A percentile compares a stretch with the other conserved stretches of the same genome.
These are phyloP conservation scores for Euzophera pinguis DNA, from an alignment of 2,888 invertebrate genomes.

Conservation along the genomic window DNA sequence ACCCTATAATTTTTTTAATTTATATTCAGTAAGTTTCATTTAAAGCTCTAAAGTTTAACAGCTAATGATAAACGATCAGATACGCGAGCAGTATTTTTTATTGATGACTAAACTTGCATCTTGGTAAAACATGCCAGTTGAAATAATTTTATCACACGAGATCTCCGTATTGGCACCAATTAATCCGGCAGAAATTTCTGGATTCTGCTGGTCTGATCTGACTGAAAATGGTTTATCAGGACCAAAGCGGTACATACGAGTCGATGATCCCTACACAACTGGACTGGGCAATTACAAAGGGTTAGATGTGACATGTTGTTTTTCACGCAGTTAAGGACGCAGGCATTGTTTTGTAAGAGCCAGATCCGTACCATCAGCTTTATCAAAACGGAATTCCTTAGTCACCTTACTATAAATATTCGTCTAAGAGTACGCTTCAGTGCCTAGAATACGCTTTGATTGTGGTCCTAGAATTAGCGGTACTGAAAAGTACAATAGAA, in stretches of 20 bases:
- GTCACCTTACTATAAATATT: too few relatives aligned
- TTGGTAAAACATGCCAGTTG: background rate
- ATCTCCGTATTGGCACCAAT: constrained; percentile 1
- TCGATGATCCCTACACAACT: background rate
- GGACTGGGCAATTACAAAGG: background rate
- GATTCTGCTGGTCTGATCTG: background rate
- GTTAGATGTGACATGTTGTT: background rate
- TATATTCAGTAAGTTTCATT: background rate
- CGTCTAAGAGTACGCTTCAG: too few relatives aligned
- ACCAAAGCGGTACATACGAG: background rate
- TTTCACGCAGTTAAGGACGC: background rate
- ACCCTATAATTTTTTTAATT: background rate
- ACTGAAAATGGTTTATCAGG: constrained; percentile 1
- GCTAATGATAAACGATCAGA: background rate
- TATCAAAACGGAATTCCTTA: too few relatives aligned
- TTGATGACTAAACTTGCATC: constrained; percentile 7
- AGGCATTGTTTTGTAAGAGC: too few relatives aligned
- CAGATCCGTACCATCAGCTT: too few relatives aligned
- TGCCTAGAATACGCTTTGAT: too few relatives aligned
- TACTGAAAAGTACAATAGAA: too few relatives aligned
- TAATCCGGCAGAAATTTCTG: background rate
- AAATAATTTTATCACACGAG: constrained; percentile 10
- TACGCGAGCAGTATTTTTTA: background rate
- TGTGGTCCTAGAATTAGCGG: too few relatives aligned
- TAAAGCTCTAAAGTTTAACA: too few relatives aligned